These are phyloP conservation scores for Eilema griseolum DNA, from an alignment of 2,888 invertebrate species.

Conservation along the genomic window DNA sequence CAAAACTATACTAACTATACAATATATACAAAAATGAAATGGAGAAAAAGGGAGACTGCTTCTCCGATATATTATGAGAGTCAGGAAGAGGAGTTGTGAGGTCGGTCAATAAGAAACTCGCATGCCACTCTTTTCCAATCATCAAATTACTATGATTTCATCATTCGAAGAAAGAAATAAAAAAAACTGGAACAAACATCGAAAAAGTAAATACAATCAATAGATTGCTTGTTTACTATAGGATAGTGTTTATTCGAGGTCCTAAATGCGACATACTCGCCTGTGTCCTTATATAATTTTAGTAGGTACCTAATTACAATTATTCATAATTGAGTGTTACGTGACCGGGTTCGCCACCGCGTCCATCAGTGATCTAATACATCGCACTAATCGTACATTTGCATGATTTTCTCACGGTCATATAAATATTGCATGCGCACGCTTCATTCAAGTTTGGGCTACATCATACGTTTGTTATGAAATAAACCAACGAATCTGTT, in stretches of 20 bases:
- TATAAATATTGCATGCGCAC: constrained; percentile 31
- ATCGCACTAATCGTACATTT: constrained; percentile 43
- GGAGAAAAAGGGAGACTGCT: no score
- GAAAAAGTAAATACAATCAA: background rate
- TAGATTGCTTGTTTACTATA: background rate
- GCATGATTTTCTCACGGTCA: constrained; percentile 36
- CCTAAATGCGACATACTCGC: background rate
- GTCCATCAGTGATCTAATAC: constrained; percentile 40
- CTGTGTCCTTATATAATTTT: background rate
- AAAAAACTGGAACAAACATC: background rate
- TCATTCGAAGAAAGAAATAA: background rate
- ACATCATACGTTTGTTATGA: constrained; percentile 16
- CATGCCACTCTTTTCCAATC: background rate
- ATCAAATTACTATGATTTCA: background rate
- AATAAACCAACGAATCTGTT: constrained; percentile 5
- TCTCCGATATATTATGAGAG: background rate
- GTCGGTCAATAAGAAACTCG: background rate
- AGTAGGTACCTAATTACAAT: background rate
- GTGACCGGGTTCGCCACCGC: constrained; percentile 21
- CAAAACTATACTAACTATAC: no score
- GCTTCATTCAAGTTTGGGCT: constrained; percentile 23
- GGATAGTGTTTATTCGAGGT: background rate
- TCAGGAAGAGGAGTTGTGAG: background rate
- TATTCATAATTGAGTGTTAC: constrained; percentile 22
- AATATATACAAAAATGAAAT: no score